Evolutionary conservation across 1,140 invertebrate genomes (phyloP).

Genomic region (Drosophila watanabei): DNA sequence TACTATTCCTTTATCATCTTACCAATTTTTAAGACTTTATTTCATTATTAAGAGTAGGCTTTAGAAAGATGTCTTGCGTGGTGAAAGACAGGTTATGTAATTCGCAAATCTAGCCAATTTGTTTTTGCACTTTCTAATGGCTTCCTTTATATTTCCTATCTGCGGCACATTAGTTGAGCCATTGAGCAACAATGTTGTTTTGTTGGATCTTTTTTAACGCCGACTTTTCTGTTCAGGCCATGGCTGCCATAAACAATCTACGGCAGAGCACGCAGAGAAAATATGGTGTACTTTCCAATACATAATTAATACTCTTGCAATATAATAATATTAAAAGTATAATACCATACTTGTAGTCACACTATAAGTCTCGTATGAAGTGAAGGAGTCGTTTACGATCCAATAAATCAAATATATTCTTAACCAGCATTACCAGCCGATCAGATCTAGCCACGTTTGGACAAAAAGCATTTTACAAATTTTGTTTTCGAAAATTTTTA

Average conservation of each 20-base stretch:
- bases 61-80: slow-evolving; percentile 8
- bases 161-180: slow-evolving; percentile 73
- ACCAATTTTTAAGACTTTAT: no score
- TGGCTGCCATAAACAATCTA: slow-evolving; percentile 72
- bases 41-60: not conserved
- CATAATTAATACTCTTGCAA: not conserved
- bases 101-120: slow-evolving; percentile 56
- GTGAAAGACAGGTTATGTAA: slow-evolving; percentile 32
- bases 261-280: slow-evolving; percentile 32
- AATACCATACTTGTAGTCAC: no score
- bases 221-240: slow-evolving; percentile 7
- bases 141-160: slow-evolving; percentile 57
- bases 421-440: no score
- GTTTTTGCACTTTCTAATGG: slow-evolving; percentile 76
- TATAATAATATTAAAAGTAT: not conserved
- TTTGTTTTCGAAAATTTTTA: no score
- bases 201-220: slow-evolving; percentile 21
- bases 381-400: no score
- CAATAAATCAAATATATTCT: no score
- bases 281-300: no score
- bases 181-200: slow-evolving; percentile 73
- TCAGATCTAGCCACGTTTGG: no score
- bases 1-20: not conserved
- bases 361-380: no score
- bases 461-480: no score